phyloP scores from a whole-genome alignment of 2,113 vertebrate genomes.

The Daubentonia madagascariensis region DNA sequence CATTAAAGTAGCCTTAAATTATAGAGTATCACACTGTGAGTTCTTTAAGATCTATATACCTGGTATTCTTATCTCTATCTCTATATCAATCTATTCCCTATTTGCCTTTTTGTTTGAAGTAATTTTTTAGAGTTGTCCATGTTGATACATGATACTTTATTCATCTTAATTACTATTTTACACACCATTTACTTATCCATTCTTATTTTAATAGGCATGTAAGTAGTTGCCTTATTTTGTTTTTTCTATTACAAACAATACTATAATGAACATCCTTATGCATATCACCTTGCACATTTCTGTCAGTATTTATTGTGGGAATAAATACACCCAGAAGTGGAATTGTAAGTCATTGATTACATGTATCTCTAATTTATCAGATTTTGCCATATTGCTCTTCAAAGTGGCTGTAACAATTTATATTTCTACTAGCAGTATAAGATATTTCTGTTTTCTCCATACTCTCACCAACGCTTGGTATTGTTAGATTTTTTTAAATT shows the following conservation, averaged over 20 bases:
- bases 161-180: not conserved
- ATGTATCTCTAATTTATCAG: not conserved
- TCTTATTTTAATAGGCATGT: not conserved
- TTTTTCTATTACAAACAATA: not conserved
- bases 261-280: not conserved
- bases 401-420: not conserved
- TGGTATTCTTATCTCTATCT: not conserved
- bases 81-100: not conserved
- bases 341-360: not conserved
- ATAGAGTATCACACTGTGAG: not conserved
- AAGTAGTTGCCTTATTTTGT: not conserved
- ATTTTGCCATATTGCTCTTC: not conserved
- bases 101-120: not conserved
- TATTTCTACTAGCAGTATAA: not conserved
- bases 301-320: not conserved
- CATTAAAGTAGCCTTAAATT: not conserved
- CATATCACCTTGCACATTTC: not conserved
- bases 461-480: not conserved
- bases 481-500: not conserved
- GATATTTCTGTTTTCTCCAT: not conserved
- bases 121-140: not conserved
- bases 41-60: not conserved
- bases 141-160: not conserved
- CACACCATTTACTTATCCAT: not conserved
- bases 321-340: not conserved